Base-by-base conservation (phyloP, 2,797 vertebrate species). In the Sparus aurata region DNA sequence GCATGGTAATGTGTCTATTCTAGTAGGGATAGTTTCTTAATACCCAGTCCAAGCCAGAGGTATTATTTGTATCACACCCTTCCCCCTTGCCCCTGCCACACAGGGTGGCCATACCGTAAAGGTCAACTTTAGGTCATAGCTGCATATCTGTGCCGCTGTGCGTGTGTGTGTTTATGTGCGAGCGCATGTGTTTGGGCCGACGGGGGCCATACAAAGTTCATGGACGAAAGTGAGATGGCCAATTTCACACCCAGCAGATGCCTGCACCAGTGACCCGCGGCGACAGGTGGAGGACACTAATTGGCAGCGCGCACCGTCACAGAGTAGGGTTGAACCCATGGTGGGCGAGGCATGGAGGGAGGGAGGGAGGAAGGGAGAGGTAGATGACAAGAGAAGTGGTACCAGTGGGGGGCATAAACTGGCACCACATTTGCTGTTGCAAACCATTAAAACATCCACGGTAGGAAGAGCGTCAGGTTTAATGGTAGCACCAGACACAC, bases 261-360 rank as follows among this genome's bases (percentile, higher is more conserved):
- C 82, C 89, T 91, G 71, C 70, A 61, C 82, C 73, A 85, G 85
- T 93, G 90, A 94, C 92, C 89, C 68, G 52, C 82, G 1, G 86
- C 71, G 87, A 93, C 93, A 93, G 94, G 92, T 94, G 93, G 91
- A 83, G 74, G 87, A 89, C 84, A 85, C 92, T 93, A 94, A 94
- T 93, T 94, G 92, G 82, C 82, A 85, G 81, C 25, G 38, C 13
- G 34, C 82, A 79, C 73, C 54, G 23, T 80, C 70, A 38, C 84
- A 77, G 81, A 73, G 79, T 22, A 1, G 63, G 45, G 41, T 38
- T 12, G 85, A 69, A 69, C 34, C 77, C 79, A 52, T 30, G 66
- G 78, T 41, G 87, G 68, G 77, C 27, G 58, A 77, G 64, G 67
- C 72, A 84, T 46, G 73, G 69, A 20, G 27, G 22, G 30, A 20